Percentiles rank a stretch among this genome's conserved stretches.
These are phyloP conservation scores for Steinernema feltiae DNA, from an alignment of 1,140 invertebrate species.

Conservation along the genomic window DNA sequence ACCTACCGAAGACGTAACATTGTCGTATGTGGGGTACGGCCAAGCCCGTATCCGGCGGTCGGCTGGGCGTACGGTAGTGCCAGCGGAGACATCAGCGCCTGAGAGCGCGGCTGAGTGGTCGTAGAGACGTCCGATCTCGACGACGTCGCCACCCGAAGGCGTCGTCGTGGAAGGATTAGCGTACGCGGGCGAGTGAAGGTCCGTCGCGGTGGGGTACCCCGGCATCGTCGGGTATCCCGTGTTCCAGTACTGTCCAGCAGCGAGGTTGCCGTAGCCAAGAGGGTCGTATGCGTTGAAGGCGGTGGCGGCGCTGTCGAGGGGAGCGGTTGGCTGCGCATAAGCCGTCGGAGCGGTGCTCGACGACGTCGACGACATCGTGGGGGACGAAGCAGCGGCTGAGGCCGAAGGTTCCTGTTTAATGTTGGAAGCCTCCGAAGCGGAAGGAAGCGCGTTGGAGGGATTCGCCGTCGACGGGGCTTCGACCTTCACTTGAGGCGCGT, in stretches of 20 bases:
- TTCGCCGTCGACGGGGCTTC: not conserved
- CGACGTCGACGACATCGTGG: conserved; percentile 1
- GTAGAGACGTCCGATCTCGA: not conserved
- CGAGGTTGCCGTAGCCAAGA: not conserved
- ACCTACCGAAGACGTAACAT: not conserved
- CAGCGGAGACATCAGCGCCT: not conserved
- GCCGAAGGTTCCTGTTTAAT: not conserved
- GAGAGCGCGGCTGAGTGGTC: not conserved
- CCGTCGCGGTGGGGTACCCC: not conserved
- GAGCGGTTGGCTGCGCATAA: not conserved
- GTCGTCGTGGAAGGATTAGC: not conserved
- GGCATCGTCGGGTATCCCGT: not conserved
- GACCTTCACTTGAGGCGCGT: not conserved
- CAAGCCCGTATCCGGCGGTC: not conserved
- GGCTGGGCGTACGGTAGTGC: not conserved
- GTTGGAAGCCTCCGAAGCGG: no score
- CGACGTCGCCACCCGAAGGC: not conserved
- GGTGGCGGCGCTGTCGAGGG: not conserved
- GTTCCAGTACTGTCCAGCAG: not conserved
- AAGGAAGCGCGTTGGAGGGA: not conserved
- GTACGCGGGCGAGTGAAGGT: conserved; percentile 6
- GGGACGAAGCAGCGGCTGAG: not conserved
- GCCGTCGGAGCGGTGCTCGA: not conserved
- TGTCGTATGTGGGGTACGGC: not conserved
- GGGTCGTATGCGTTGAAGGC: not conserved